phyloP scores from a whole-genome alignment of 1,140 invertebrate species.

The Rhynchophorus ferrugineus region DNA sequence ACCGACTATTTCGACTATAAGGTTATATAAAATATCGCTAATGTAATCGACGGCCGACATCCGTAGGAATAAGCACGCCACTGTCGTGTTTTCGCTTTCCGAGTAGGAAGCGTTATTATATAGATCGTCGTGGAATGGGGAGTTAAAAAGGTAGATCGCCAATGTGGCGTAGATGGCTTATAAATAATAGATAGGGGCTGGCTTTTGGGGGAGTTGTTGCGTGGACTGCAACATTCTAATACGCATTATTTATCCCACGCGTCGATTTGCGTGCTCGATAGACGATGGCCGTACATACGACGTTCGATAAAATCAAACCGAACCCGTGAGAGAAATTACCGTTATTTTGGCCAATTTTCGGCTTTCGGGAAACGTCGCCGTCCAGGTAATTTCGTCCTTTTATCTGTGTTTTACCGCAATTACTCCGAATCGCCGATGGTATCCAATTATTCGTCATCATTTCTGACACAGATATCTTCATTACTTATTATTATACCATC shows the following conservation, averaged over 20 bases:
- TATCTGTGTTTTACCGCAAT: too few species aligned
- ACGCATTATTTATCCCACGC: not conserved
- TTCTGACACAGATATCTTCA: too few species aligned
- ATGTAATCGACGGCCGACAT: too few species aligned
- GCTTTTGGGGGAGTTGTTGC: not conserved
- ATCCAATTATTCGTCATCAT: too few species aligned
- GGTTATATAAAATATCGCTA: too few species aligned
- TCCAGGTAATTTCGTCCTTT: too few species aligned
- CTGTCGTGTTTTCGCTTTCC: not conserved
- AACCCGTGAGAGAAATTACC: not conserved
- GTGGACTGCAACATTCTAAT: not conserved
- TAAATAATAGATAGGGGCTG: not conserved
- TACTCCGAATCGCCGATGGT: too few species aligned
- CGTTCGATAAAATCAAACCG: not conserved
- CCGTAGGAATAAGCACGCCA: too few species aligned
- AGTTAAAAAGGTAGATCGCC: not conserved
- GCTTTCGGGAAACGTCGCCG: too few species aligned
- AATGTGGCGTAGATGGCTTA: not conserved
- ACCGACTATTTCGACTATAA: too few species aligned
- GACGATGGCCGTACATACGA: not conserved
- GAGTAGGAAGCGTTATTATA: not conserved
- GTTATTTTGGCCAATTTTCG: not conserved
- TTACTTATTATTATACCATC: too few species aligned
- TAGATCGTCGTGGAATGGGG: not conserved
- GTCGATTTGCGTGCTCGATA: not conserved